Conservation (phyloP, 1,140 invertebrate species). For the Nasonia longicornis region DNA sequence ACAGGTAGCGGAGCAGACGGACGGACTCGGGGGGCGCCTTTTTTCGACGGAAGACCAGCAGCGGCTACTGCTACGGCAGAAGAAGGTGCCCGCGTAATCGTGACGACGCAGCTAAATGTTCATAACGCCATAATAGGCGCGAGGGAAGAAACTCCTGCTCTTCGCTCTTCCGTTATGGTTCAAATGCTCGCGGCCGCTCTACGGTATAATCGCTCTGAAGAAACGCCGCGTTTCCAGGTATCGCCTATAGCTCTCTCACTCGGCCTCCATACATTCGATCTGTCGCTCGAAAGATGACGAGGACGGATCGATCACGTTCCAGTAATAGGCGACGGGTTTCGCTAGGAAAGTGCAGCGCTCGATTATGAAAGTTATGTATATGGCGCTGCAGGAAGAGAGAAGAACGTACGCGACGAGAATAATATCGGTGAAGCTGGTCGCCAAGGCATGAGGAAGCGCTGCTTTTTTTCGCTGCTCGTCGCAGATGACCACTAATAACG, state of each 20-base stretch:
- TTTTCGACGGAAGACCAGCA: conserved; percentile 41
- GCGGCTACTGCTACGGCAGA: conserved; percentile 11
- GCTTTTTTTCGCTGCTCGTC: background rate
- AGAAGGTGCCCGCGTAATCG: conserved; percentile 63
- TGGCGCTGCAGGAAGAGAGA: background rate
- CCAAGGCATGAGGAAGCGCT: conserved; percentile 29
- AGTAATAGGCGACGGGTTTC: background rate
- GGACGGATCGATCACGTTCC: background rate
- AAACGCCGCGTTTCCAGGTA: conserved; percentile 60
- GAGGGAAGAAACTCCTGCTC: conserved; percentile 52
- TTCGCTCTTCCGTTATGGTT: conserved; percentile 63
- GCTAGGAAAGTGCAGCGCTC: background rate
- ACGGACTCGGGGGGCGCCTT: conserved; percentile 49
- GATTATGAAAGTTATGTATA: conserved; percentile 18
- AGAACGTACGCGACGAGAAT: conserved; percentile 18
- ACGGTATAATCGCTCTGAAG: conserved; percentile 59
- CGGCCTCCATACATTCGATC: background rate
- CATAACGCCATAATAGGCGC: conserved; percentile 66
- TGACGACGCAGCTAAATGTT: conserved; percentile 66
- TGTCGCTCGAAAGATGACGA: background rate
- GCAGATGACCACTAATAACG: background rate
- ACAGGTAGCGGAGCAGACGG: conserved; percentile 25
- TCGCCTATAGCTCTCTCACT: conserved; percentile 57
- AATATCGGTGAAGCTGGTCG: conserved; percentile 34
- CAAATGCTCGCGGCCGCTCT: conserved; percentile 58